Base-by-base conservation (phyloP, 2,888 invertebrate species). In the Eutolmus rufibarbis region DNA sequence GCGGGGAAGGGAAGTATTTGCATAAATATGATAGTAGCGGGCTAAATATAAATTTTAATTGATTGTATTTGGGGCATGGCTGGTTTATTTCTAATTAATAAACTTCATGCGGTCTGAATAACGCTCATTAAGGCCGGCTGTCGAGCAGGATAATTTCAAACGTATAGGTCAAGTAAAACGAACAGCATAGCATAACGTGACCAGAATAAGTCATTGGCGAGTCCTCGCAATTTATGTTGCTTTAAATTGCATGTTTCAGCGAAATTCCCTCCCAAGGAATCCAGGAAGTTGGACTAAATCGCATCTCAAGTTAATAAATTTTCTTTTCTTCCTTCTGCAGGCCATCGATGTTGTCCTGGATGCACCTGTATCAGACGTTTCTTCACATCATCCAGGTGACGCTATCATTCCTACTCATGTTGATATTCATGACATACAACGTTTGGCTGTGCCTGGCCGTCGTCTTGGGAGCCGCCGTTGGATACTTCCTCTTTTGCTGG, bases 351-450 rank as follows among this genome's bases (percentile, higher is more conserved):
- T 92, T 97, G 91, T 98, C 97, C 90, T 92, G 94, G 90, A 95
- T 96, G 91, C 98, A 98, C 92, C 94, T 95, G 87, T 95, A 96
- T 92, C 98, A 98, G 93, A 98, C 98, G 19, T 93, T 96, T 81
- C 94, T 98, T 23, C 98, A 98, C 91, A 95, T 98, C 89, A 91
- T 98, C 28, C 98, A 98, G 93, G 97, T 98, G 91, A 94, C 97
- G 87, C 94, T 98, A 89, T 97, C 98, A 90, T 98, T 98, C 93
- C 96, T 98, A 93, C 94, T 98, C 82, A 98, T 98, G 98, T 93
- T 98, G 92, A 97, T 98, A 90, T 98, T 98, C 92, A 98, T 98
- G 98, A 98, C 98, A 0, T 98, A 97, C 94, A 98, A 98, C 91
- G 95, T 96, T 23, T 98, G 98, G 97, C 94, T 99, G 88, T 98